phyloP scores from a whole-genome alignment of 2,797 vertebrate genomes.

The Threskiornis aethiopicus region DNA sequence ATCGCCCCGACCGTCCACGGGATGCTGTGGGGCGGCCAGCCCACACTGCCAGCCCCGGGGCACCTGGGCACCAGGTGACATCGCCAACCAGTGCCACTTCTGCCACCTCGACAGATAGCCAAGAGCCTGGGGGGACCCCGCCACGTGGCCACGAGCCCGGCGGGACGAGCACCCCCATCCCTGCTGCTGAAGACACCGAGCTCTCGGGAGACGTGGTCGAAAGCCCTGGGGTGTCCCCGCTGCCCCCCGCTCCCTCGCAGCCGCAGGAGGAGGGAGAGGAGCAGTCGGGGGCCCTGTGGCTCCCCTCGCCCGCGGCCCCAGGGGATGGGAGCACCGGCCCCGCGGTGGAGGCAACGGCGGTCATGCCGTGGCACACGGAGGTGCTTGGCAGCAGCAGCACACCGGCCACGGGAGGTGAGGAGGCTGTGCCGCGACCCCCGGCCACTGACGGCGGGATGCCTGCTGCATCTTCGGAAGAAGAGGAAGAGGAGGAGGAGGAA shows the following conservation, averaged over 20 bases:
- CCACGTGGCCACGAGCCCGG: background rate
- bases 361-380: background rate
- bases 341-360: background rate
- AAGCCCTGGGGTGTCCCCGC: background rate
- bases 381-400: background rate
- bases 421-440: background rate
- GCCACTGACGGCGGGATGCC: background rate
- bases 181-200: background rate
- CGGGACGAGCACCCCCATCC: background rate
- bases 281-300: slow-evolving; percentile 40
- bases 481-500: background rate
- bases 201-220: slow-evolving; percentile 6
- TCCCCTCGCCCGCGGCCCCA: background rate
- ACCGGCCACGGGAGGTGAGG: background rate
- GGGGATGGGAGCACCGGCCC: background rate
- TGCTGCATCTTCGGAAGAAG: background rate
- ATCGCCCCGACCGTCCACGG: background rate
- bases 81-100: background rate
- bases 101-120: background rate
- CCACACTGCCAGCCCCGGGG: background rate
- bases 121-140: fast-evolving
- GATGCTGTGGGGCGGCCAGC: slow-evolving; percentile 25
- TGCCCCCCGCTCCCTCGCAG: background rate
- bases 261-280: slow-evolving; percentile 57
- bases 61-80: background rate